Evolutionary conservation across 1,140 invertebrate genomes (phyloP), one percentile per base, ranked within the genome.

Genomic region (Drosophila ananassae): DNA sequence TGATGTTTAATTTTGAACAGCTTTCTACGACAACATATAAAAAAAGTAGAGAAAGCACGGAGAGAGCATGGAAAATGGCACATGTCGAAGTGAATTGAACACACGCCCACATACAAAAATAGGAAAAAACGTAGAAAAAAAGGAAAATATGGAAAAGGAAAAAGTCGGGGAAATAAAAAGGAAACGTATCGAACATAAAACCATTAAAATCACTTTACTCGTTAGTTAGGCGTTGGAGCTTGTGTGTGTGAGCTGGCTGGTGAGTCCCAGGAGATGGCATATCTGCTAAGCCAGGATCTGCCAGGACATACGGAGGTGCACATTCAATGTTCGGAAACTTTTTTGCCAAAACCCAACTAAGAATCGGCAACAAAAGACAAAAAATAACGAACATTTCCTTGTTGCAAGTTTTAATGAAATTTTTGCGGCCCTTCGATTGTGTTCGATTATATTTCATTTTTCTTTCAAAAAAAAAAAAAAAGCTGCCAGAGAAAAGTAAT

Each of bases 1-100:
- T 52, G 79, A 72, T 83, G 61, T 89, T 87, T 87, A 87, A 87
- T 87, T 87, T 87, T 68, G 62, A 87, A 87, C 84, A 85, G 69
- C 78, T 87, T 81, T 82, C 61, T 55, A 61, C 64, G 79, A 87
- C 74, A 85, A 75, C 69, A 53, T 69, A 44, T 50, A 63, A 52
- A 39, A 73, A 30, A 37, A 12, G 41, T 21, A 52, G 44, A 47
- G 12, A 39, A 17, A 37, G 58, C 59, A 41, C 25, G 25, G 34
- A 64, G 21, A 64, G 47, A 56, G 66, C 67, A 69, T 39, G 63
- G 66, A 57, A 71, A 71, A 57, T 71, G 67, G 47, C 81, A 83
- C 75, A 82, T 78, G 74, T 81, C 55, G 77, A 62, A 62, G 37
- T 13, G 60, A 73, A 71, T 78, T 48, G 62, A 32, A 41, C 25